These are phyloP conservation scores for Pygoscelis antarcticus DNA, from an alignment of 2,113 vertebrate genomes.

Conservation along the genomic window DNA sequence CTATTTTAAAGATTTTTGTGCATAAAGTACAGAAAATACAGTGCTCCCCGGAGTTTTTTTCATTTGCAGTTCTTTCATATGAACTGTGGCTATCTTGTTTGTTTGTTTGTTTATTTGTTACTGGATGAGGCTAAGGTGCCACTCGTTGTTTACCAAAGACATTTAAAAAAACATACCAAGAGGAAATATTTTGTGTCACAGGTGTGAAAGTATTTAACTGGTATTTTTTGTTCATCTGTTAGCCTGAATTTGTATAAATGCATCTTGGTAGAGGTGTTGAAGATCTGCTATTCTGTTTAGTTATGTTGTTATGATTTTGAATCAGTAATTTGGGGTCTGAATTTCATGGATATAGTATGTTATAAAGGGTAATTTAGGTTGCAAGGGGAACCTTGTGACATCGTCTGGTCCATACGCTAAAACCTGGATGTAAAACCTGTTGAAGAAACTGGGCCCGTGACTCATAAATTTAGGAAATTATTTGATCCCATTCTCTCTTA, in stretches of 20 bases:
- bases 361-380: background rate
- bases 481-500: background rate
- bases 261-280: background rate
- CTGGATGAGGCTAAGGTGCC: background rate
- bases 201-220: background rate
- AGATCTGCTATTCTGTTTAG: background rate
- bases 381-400: background rate
- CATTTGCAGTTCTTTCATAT: background rate
- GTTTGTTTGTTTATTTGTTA: background rate
- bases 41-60: background rate
- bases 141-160: background rate
- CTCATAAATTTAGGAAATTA: background rate
- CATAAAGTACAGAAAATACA: background rate
- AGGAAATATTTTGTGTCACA: accelerated
- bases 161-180: background rate
- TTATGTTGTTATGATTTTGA: background rate
- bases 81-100: accelerated
- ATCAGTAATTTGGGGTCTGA: background rate
- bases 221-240: background rate
- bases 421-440: background rate
- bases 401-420: background rate
- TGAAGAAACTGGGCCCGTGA: background rate
- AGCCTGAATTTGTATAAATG: background rate
- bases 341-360: background rate
- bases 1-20: background rate